Percentiles rank a stretch among this genome's conserved stretches.
Evolutionary conservation across 2,797 vertebrate species (phyloP).

Genomic region (Menidia menidia): DNA sequence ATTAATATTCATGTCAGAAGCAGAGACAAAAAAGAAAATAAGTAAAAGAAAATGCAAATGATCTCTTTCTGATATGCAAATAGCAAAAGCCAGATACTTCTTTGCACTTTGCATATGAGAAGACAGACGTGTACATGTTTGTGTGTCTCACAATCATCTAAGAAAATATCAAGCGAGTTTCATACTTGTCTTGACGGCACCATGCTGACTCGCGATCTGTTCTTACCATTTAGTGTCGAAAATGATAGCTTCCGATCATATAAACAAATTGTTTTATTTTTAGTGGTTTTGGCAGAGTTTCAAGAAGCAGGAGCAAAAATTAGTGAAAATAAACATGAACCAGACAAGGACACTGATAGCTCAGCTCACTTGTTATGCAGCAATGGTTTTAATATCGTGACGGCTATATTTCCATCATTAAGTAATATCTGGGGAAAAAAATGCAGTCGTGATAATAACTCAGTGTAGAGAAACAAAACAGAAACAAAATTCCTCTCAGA

Average conservation of each 20-base stretch:
- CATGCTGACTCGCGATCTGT: not conserved
- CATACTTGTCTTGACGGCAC: conserved; percentile 13
- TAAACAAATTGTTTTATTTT: conserved; percentile 20
- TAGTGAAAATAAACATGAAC: conserved; percentile 3
- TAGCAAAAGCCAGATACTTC: conserved; percentile 47
- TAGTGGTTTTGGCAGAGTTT: conserved; percentile 11
- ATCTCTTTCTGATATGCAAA: conserved; percentile 74
- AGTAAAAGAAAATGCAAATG: conserved; percentile 73
- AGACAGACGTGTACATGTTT: conserved; percentile 38
- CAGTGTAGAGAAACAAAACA: not conserved
- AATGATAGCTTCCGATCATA: conserved; percentile 21
- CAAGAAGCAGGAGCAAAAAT: not conserved
- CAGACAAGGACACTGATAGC: conserved; percentile 5
- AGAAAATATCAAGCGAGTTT: conserved; percentile 30
- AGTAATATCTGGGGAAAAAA: not conserved
- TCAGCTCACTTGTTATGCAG: not conserved
- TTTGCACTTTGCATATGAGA: conserved; percentile 46
- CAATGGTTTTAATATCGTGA: not conserved
- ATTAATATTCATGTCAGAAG: conserved; percentile 78
- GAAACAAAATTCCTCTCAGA: not conserved
- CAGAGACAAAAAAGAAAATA: conserved; percentile 39
- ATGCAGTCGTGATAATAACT: not conserved
- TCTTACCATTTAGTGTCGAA: conserved; percentile 13
- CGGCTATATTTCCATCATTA: not conserved
- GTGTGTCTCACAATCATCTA: conserved; percentile 38